Evolutionary conservation across 1,140 invertebrate species (phyloP).

Genomic region (Nephila pilipes): DNA sequence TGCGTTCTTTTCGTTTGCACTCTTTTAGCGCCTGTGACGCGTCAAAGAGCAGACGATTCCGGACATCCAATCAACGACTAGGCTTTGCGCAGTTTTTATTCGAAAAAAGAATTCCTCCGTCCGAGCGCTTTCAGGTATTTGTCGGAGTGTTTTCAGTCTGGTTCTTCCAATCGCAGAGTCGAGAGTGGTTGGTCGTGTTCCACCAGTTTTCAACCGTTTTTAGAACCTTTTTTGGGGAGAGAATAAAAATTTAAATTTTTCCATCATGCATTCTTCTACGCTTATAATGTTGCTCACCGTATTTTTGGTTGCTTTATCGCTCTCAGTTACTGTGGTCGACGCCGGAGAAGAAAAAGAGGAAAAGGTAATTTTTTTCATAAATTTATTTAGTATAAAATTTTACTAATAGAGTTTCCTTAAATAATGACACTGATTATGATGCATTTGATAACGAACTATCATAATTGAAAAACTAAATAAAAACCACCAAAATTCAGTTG

Average conservation of each 20-base stretch:
- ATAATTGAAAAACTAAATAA: too few species aligned
- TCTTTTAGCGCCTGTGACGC: constrained; percentile 42
- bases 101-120: neutral
- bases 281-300: constrained; percentile 51
- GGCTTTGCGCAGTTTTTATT: constrained; percentile 16
- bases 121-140: neutral
- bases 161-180: neutral
- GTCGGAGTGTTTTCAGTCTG: constrained; percentile 33
- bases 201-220: neutral
- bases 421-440: too few species aligned
- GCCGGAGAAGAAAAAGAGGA: constrained; percentile 41
- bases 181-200: neutral
- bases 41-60: constrained; percentile 12
- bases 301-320: constrained; percentile 42
- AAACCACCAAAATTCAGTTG: too few species aligned
- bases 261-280: constrained; percentile 24
- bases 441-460: too few species aligned
- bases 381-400: too few species aligned
- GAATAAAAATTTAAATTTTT: neutral
- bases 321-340: constrained; percentile 23
- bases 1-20: constrained; percentile 36
- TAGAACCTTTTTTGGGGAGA: neutral
- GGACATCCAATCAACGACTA: constrained; percentile 11
- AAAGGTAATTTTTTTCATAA: too few species aligned
- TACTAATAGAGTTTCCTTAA: too few species aligned